A percentile compares a stretch with the other conserved stretches of the same genome.
phyloP scores from a whole-genome alignment of 2,113 vertebrate genomes.

The Nycticorax nycticorax region DNA sequence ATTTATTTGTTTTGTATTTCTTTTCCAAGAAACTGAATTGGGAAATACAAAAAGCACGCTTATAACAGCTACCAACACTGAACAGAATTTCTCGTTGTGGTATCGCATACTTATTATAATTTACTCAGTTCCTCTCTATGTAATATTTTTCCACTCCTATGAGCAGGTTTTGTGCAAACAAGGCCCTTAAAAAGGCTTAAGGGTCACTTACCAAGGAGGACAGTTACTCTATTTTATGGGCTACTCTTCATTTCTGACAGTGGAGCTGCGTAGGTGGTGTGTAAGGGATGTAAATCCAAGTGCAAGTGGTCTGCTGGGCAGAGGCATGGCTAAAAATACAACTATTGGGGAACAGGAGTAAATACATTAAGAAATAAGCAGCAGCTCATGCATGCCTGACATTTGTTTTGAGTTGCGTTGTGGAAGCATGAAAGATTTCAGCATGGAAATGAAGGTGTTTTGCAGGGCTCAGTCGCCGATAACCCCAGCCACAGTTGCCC shows the following conservation, averaged over 20 bases:
- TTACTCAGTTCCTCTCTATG: background rate
- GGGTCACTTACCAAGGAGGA: background rate
- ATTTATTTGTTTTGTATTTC: background rate
- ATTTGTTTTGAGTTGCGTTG: accelerated
- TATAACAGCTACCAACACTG: background rate
- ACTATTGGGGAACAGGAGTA: background rate
- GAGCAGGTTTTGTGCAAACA: background rate
- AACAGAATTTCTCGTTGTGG: background rate
- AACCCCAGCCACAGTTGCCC: accelerated
- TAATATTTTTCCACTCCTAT: background rate
- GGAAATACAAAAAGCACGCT: background rate
- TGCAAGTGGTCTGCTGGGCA: background rate
- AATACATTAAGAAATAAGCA: background rate
- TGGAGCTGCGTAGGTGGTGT: background rate
- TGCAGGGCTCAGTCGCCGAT: accelerated
- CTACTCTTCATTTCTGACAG: background rate
- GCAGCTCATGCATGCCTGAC: background rate
- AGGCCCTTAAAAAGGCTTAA: background rate
- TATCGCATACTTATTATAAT: background rate
- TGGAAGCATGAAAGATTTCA: background rate
- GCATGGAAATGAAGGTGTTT: background rate
- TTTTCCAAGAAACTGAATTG: background rate
- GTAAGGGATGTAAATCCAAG: background rate
- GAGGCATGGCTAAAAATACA: background rate
- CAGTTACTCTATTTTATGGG: background rate